Conservation (phyloP, 2,113 vertebrate genomes). For the Zingel zingel region DNA sequence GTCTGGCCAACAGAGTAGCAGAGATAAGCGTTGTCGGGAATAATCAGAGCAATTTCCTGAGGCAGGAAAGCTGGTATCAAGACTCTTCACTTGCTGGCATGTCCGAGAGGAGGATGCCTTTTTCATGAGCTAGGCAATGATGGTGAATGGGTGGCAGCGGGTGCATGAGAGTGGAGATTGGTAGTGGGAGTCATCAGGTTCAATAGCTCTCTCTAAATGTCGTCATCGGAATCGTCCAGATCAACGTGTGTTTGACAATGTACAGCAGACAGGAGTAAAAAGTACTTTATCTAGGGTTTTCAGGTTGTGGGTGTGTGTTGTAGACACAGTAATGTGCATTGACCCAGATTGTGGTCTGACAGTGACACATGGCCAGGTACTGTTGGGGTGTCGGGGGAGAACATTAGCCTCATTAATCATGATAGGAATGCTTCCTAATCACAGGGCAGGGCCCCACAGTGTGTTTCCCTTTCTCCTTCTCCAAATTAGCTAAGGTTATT, state of each 20-base stretch:
- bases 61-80: conserved; percentile 43
- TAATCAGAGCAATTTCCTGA: conserved; percentile 52
- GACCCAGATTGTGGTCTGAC: conserved; percentile 70
- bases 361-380: conserved; percentile 74
- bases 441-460: conserved; percentile 53
- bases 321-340: conserved; percentile 32
- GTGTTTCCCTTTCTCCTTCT: conserved; percentile 34
- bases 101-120: conserved; percentile 14
- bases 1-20: not conserved
- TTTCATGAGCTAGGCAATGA: conserved; percentile 14
- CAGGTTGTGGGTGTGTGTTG: conserved; percentile 30
- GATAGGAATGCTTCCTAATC: conserved; percentile 58
- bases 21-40: conserved; percentile 28
- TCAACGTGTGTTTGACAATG: not conserved
- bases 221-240: not conserved
- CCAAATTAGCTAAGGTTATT: conserved; percentile 20
- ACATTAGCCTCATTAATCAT: conserved; percentile 76
- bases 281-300: conserved; percentile 35
- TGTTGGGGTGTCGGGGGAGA: conserved; percentile 51
- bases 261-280: conserved; percentile 4
- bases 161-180: not conserved
- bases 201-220: conserved; percentile 1
- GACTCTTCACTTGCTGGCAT: conserved; percentile 29
- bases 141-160: not conserved
- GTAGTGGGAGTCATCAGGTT: not conserved